Percentiles rank a stretch among this genome's conserved stretches.
These are phyloP conservation scores for Halictus quadricinctus DNA, from an alignment of 2,888 invertebrate genomes.

Conservation along the genomic window DNA sequence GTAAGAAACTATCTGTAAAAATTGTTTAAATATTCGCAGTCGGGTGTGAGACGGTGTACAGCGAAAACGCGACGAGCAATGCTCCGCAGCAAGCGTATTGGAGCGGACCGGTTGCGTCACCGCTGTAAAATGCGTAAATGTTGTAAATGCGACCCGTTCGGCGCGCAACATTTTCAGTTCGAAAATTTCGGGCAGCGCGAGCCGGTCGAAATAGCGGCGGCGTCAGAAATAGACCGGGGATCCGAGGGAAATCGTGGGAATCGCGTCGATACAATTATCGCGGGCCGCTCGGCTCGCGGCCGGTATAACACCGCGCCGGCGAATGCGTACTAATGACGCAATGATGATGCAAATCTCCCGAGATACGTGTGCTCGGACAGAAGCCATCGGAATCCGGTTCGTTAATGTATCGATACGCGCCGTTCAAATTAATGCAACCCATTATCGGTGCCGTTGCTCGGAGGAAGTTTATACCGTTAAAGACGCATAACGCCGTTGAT, in stretches of 20 bases:
- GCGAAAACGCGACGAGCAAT: not conserved
- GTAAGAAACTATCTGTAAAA: not conserved
- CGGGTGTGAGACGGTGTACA: not conserved
- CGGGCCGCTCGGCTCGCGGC: not conserved
- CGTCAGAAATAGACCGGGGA: conserved; percentile 11
- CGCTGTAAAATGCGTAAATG: not conserved
- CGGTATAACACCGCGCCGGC: conserved; percentile 20
- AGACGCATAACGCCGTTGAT: conserved; percentile 14
- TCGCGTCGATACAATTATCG: conserved; percentile 45
- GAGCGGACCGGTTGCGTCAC: not conserved
- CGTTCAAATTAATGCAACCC: conserved; percentile 22
- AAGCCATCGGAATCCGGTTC: conserved; percentile 48
- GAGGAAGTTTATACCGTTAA: conserved; percentile 38
- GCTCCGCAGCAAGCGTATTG: not conserved
- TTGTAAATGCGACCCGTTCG: not conserved
- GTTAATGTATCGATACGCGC: conserved; percentile 44
- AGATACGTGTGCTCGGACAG: conserved; percentile 24
- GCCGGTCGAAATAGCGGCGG: not conserved
- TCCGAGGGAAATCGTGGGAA: conserved; percentile 7
- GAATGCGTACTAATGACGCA: conserved; percentile 54
- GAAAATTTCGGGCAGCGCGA: not conserved
- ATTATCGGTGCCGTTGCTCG: conserved; percentile 11
- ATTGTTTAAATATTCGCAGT: not conserved
- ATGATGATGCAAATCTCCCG: conserved; percentile 57
- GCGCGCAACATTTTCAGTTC: not conserved